Conservation (phyloP, 1,140 invertebrate species). For the Ganaspis sp. region DNA sequence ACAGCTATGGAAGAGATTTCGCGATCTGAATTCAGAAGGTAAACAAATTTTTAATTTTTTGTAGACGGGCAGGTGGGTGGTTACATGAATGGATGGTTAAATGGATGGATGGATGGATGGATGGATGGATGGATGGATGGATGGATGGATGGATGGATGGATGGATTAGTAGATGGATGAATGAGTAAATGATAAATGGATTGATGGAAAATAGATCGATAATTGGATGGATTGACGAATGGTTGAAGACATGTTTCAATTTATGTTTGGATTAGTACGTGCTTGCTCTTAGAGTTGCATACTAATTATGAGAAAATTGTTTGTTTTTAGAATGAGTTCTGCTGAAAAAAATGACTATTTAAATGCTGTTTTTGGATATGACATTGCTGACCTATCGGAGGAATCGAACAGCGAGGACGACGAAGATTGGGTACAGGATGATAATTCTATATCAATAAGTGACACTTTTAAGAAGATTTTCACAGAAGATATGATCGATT, state of each 20-base stretch:
- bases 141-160: too few species aligned
- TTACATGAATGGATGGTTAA: too few species aligned
- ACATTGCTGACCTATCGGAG: background rate
- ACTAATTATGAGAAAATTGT: background rate
- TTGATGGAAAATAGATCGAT: background rate
- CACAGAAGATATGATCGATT: constrained; percentile 49
- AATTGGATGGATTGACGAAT: too few species aligned
- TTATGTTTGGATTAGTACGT: too few species aligned
- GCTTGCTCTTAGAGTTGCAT: background rate
- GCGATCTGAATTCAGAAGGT: too few species aligned
- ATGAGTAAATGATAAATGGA: background rate
- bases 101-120: too few species aligned
- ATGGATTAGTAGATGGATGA: background rate
- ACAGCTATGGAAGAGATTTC: too few species aligned
- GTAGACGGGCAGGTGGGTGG: too few species aligned
- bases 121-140: too few species aligned
- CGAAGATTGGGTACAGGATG: background rate
- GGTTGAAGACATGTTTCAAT: too few species aligned
- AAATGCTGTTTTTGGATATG: background rate
- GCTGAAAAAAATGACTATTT: background rate
- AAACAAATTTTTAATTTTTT: too few species aligned
- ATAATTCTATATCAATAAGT: constrained; percentile 35
- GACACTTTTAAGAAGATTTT: constrained; percentile 50
- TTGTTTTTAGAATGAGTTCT: background rate
- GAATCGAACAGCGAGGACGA: background rate